Evolutionary conservation across 2,888 invertebrate genomes (phyloP).

Genomic region (Hypomecis punctinalis): DNA sequence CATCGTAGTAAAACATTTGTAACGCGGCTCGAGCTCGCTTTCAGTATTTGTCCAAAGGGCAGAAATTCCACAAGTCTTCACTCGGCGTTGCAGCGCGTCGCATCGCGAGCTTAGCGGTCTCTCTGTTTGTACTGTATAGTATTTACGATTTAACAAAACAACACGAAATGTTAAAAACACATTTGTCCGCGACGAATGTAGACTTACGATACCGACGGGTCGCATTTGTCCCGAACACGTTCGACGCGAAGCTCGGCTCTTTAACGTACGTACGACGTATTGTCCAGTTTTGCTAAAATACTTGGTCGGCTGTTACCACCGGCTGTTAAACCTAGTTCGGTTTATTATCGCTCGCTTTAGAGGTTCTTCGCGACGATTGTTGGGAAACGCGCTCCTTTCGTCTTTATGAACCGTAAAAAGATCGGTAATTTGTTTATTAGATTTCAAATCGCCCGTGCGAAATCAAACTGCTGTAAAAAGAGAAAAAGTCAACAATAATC

Average conservation of each 20-base stretch:
- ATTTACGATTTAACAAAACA: slow-evolving; percentile 85
- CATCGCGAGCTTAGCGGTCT: slow-evolving; percentile 53
- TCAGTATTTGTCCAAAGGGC: slow-evolving; percentile 66
- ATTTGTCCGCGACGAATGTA: slow-evolving; percentile 84
- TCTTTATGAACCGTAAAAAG: slow-evolving; percentile 71
- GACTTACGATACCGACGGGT: slow-evolving; percentile 75
- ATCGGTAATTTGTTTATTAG: slow-evolving; percentile 48
- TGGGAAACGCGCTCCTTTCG: slow-evolving; percentile 54
- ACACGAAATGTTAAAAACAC: slow-evolving; percentile 85
- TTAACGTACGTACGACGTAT: slow-evolving; percentile 76
- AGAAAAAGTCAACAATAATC: not conserved
- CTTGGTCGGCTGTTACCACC: slow-evolving; percentile 22
- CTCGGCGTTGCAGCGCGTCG: slow-evolving; percentile 55
- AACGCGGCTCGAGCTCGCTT: slow-evolving; percentile 42
- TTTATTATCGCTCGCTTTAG: slow-evolving; percentile 70
- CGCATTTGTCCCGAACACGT: slow-evolving; percentile 82
- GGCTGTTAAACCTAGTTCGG: slow-evolving; percentile 53
- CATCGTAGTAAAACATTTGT: slow-evolving; percentile 7
- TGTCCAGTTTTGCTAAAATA: slow-evolving; percentile 65
- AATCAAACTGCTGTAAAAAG: not conserved
- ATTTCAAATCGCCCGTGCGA: slow-evolving; percentile 3
- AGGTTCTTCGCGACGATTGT: slow-evolving; percentile 62
- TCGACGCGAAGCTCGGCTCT: slow-evolving; percentile 69
- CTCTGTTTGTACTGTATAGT: slow-evolving; percentile 80
- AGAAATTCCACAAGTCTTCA: slow-evolving; percentile 69